phyloP scores from a whole-genome alignment of 2,113 vertebrate genomes.

The Aldabrachelys gigantea region DNA sequence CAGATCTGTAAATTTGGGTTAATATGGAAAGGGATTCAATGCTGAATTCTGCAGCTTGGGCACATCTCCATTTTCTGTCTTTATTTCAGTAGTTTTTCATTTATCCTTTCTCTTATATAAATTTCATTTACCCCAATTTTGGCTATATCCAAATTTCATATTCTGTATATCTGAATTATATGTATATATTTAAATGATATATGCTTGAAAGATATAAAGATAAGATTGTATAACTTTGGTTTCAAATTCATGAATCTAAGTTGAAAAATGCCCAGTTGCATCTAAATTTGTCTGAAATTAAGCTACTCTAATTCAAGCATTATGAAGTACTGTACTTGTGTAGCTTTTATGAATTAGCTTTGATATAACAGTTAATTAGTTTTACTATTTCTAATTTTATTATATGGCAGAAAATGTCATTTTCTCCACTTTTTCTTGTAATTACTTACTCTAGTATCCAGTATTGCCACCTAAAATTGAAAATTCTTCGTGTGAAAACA shows the following conservation, averaged over 20 bases:
- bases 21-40: background rate
- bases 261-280: background rate
- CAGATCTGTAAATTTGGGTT: background rate
- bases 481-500: constrained; percentile 1
- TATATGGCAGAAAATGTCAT: background rate
- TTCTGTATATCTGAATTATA: background rate
- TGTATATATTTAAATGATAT: background rate
- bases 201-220: rapidly evolving
- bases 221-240: background rate
- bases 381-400: background rate
- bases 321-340: background rate
- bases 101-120: background rate
- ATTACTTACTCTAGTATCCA: constrained; percentile 11
- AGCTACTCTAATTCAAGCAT: background rate
- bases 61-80: background rate
- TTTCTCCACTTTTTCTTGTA: background rate
- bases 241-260: background rate
- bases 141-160: background rate
- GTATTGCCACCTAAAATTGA: background rate
- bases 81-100: background rate
- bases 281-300: background rate
- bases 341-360: background rate
- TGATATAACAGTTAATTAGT: background rate
- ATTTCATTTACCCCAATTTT: background rate
- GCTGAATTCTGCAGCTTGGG: background rate